Conservation (phyloP, 1,140 invertebrate genomes). For the Drosophila equinoxialis region DNA sequence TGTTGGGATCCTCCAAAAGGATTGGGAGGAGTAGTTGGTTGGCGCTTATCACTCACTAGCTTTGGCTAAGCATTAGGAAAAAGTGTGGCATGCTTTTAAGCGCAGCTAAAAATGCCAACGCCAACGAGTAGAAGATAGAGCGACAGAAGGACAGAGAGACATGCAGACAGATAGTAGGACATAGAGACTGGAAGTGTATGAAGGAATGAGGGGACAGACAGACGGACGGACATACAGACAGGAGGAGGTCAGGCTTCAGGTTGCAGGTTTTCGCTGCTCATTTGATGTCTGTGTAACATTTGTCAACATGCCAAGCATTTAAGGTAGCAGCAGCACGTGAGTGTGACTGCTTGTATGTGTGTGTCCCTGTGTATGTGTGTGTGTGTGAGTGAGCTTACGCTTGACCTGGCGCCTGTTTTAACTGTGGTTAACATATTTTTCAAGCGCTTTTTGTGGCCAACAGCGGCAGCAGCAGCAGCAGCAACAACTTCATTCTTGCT, state of each 20-base stretch:
- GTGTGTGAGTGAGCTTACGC: constrained; percentile 49
- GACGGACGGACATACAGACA: constrained; percentile 4
- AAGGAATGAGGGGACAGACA: neutral
- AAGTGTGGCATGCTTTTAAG: constrained; percentile 73
- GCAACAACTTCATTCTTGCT: constrained; percentile 81
- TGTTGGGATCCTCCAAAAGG: neutral
- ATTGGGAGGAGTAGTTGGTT: constrained; percentile 30
- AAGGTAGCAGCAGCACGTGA: constrained; percentile 21
- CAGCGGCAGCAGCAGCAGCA: constrained; percentile 48
- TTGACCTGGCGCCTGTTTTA: constrained; percentile 79
- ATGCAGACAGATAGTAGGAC: constrained; percentile 19
- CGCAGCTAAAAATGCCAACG: constrained; percentile 72
- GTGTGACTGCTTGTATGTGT: constrained; percentile 9
- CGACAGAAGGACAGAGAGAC: neutral
- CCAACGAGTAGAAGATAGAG: constrained; percentile 12
- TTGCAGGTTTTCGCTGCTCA: constrained; percentile 58
- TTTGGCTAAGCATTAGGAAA: constrained; percentile 56
- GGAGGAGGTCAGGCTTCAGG: constrained; percentile 48
- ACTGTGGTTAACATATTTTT: constrained; percentile 81
- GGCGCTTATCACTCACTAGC: constrained; percentile 66
- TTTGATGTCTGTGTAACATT: constrained; percentile 71
- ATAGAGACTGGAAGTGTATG: neutral
- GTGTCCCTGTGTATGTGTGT: constrained; percentile 16
- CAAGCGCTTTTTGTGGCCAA: constrained; percentile 77
- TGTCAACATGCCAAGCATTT: constrained; percentile 80